Evolutionary conservation across 2,113 vertebrate genomes (phyloP), one percentile per base, ranked within the genome.

Genomic region (Lamprologus tigripictilis): DNA sequence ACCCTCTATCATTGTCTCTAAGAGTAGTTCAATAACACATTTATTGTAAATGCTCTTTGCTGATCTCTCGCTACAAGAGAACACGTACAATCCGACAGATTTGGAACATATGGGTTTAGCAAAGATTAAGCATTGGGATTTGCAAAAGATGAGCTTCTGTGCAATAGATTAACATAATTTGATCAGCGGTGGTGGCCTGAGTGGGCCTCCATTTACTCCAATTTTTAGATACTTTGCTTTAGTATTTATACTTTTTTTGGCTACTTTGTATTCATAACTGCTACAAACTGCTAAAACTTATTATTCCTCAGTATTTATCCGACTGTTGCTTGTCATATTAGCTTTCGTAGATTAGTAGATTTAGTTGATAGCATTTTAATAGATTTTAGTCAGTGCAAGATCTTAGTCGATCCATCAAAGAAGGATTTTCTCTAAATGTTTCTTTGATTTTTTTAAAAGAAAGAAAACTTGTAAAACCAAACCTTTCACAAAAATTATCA

Each of bases 71-170:
- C 49, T 68, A 63, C 54, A 87, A 82, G 63, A 71, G 37, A 86
- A 61, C 11, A 86, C 28, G 86, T 31, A 31, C 63, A 87, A 31
- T 49, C 53, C n/a, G 2, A 88, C 16, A 86, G 55, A 87, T 90
- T 76, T 82, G 86, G 35, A 92, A 61, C 54, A 88, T 91, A 85
- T 85, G 84, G 80, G 58, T 86, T 86, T 53, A 92, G 23, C 82
- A 76, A 47, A 84, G 88, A 93, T 96, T 94, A 93, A 80, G 47
- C 33, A 2, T 26, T 54, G 71, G 90, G 92, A 93, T 96, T 94
- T 93, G 51, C 68, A 57, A 58, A 84, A 92, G 92, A 95, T 93
- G 86, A 93, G 86, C 76, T 68, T 86, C 81, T 82, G 49, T 89
- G 37, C 76, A 88, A 53, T 76, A 92, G 89, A 93, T 95, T 92